Conservation (phyloP, 2,888 invertebrate species). For the Cheilosia grossa region DNA sequence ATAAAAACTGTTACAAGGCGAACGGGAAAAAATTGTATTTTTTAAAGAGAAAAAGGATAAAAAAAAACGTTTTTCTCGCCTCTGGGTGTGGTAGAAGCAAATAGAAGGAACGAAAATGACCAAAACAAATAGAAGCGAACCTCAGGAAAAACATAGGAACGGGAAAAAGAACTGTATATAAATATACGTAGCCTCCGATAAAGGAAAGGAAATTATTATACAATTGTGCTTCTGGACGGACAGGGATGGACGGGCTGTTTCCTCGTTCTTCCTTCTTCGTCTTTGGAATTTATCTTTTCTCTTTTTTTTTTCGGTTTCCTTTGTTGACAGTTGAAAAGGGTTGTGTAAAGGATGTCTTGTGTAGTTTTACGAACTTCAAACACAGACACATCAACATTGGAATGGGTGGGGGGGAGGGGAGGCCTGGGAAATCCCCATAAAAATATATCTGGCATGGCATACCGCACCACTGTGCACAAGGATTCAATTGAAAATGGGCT, state of each 20-base stretch:
- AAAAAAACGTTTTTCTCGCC: constrained; percentile 44
- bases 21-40: constrained; percentile 6
- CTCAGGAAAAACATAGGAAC: constrained; percentile 12
- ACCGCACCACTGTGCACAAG: constrained; percentile 26
- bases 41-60: constrained; percentile 35
- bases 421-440: constrained; percentile 8
- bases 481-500: constrained; percentile 71
- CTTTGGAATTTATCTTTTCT: neutral
- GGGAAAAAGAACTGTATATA: constrained; percentile 50
- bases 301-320: constrained; percentile 38
- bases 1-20: constrained; percentile 51
- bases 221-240: constrained; percentile 50
- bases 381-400: constrained; percentile 35
- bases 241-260: neutral
- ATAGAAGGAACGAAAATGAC: constrained; percentile 67
- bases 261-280: neutral
- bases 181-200: constrained; percentile 33
- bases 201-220: constrained; percentile 69
- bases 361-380: constrained; percentile 57
- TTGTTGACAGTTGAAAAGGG: constrained; percentile 67
- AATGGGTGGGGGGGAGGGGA: neutral
- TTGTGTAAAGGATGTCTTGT: constrained; percentile 62
- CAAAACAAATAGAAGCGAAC: constrained; percentile 63
- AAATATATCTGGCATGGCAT: constrained; percentile 33
- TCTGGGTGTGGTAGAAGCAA: constrained; percentile 64